Percentiles rank a stretch among this genome's conserved stretches.
Conservation (phyloP, 2,113 vertebrate genomes). For the Syngnathoides biaculeatus region DNA sequence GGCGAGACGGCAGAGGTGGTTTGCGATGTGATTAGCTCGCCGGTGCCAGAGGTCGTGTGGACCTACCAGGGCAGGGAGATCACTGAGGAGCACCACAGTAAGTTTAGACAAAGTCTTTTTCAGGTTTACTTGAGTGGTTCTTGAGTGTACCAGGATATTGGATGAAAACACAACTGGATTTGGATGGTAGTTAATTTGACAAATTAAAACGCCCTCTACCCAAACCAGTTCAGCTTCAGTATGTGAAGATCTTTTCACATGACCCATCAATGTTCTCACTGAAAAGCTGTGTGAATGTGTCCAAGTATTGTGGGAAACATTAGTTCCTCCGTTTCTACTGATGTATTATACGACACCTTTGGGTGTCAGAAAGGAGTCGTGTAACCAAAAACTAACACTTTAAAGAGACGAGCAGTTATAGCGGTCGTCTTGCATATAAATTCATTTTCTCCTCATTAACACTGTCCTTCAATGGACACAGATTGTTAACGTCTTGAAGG, state of each 20-base stretch:
- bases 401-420: no score
- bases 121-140: neutral
- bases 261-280: constrained; percentile 5
- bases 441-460: no score
- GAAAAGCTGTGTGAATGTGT: constrained; percentile 28
- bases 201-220: neutral
- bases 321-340: constrained; percentile 36
- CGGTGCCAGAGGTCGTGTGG: constrained; percentile 91
- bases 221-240: no score
- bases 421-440: no score
- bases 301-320: constrained; percentile 41
- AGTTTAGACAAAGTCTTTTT: constrained; percentile 56
- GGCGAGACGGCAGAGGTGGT: constrained; percentile 90
- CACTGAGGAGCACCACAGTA: constrained; percentile 85
- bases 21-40: constrained; percentile 90
- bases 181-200: neutral
- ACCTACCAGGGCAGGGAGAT: constrained; percentile 90
- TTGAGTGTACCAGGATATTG: neutral
- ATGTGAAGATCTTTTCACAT: neutral
- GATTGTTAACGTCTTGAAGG: no score
- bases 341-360: constrained; percentile 47
- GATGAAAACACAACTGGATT: neutral
- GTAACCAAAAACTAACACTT: no score
- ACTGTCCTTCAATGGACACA: no score
- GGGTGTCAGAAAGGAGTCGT: constrained; percentile 10